Evolutionary conservation across 1,140 invertebrate species (phyloP).

Genomic region (Drosophila mayri): DNA sequence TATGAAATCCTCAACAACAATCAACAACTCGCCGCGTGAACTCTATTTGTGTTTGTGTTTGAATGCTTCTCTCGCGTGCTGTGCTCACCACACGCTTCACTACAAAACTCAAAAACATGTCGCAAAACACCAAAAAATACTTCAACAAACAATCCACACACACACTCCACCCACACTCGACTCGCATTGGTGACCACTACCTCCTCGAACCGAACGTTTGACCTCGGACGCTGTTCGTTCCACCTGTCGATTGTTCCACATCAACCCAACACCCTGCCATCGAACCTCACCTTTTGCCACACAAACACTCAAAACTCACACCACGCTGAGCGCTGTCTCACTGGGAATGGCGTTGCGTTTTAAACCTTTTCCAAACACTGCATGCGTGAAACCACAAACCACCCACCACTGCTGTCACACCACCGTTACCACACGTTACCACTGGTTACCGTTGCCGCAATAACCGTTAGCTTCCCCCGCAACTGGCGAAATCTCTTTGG

Average conservation of each 20-base stretch:
- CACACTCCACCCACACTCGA: slow-evolving; percentile 5
- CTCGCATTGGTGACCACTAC: slow-evolving; percentile 30
- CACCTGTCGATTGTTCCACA: slow-evolving; percentile 19
- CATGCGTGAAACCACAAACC: slow-evolving; percentile 26
- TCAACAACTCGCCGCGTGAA: slow-evolving; percentile 58
- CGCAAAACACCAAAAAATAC: slow-evolving; percentile 12
- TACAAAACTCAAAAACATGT: slow-evolving; percentile 32
- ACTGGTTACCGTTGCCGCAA: slow-evolving; percentile 52
- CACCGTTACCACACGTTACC: slow-evolving; percentile 21
- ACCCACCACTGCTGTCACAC: slow-evolving; percentile 19
- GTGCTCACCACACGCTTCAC: slow-evolving; percentile 61
- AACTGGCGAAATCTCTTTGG: slow-evolving; percentile 80
- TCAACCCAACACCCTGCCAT: slow-evolving; percentile 6
- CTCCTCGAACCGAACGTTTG: slow-evolving; percentile 40
- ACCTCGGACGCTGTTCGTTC: slow-evolving; percentile 49
- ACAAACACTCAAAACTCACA: slow-evolving; percentile 16
- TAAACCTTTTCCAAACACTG: slow-evolving; percentile 7
- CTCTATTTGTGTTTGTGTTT: slow-evolving; percentile 62
- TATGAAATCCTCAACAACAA: slow-evolving; percentile 47
- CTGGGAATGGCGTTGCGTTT: slow-evolving; percentile 2
- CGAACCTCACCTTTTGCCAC: slow-evolving; percentile 6
- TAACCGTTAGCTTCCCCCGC: slow-evolving; percentile 74
- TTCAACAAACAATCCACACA: slow-evolving; percentile 6
- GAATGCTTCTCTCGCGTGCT: slow-evolving; percentile 72
- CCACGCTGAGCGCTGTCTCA: slow-evolving; percentile 28